Base-by-base conservation (phyloP, 2,113 vertebrate species). In the Sorex fumeus region DNA sequence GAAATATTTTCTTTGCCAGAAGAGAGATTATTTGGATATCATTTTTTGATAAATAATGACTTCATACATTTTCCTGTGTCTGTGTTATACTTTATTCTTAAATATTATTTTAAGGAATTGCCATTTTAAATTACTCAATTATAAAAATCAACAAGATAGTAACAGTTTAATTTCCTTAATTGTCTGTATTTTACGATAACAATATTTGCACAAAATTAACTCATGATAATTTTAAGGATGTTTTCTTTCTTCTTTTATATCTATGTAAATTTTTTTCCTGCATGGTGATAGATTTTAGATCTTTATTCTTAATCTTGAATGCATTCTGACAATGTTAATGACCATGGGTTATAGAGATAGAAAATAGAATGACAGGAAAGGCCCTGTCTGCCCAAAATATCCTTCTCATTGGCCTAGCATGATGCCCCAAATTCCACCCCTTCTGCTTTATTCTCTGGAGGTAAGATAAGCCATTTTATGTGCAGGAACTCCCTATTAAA, bases 401-500 rank as follows among this genome's bases (percentile, higher is more conserved):
- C 47, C 75, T 85, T 84, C 57, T 80, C 27, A 86, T 12, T 87
- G 70, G 30, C 32, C 13, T 71, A 21, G 70, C 32, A 34, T 27
- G 9, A 57, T 85, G n/a, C n/a, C 74, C 79, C 57, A 60, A 88
- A 84, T 86, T 90, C 74, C 4, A 84, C 10, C 21, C 32, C 47
- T 75, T 88, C 57, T 83, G 19, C 8, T 88, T 93, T 34, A 85
- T 93, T 89, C 18, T 66, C 28, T 93, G 60, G 72, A 70, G 62
- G 71, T 27, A 64, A 43, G 78, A 93, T 28, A 40, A 90, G 53
- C 87, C 72, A 79, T 81, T 88, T 94, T 85, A 83, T 83, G 94
- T 91, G 50, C n/a, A 93, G 60, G 72, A 80, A 94, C 50, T 57
- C 64, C n/a, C 87, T 78, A 93, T 89, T 93, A 95, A 94, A 94